Evolutionary conservation across 2,113 vertebrate species (phyloP).

Genomic region (Sylvietta virens): DNA sequence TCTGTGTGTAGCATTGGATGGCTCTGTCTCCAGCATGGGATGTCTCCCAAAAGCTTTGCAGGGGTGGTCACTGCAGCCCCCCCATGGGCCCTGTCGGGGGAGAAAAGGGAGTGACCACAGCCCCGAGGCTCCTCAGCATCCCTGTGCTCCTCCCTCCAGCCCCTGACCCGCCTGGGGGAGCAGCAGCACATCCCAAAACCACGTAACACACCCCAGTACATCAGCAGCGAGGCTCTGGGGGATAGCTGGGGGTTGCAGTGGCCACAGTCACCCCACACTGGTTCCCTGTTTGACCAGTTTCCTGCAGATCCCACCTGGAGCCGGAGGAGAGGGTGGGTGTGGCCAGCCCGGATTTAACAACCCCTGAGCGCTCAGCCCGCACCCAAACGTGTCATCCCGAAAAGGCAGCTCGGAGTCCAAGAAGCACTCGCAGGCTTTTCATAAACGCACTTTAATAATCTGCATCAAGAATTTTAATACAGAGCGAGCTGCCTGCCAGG

Average conservation of each 20-base stretch:
- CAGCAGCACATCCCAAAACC: rapidly evolving
- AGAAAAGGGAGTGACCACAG: not conserved
- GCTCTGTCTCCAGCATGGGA: not conserved
- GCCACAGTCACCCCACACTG: rapidly evolving
- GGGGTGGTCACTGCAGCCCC: not conserved
- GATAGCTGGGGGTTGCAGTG: rapidly evolving
- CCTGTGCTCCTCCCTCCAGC: not conserved
- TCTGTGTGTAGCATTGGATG: not conserved
- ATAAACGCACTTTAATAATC: conserved; percentile 65
- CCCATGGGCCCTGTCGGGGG: rapidly evolving
- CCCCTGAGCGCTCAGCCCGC: not conserved
- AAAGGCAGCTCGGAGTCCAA: conserved; percentile 6
- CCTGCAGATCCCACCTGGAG: rapidly evolving
- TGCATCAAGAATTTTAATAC: conserved; percentile 63
- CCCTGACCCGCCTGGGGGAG: rapidly evolving
- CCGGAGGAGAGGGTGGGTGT: rapidly evolving
- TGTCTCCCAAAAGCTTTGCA: not conserved
- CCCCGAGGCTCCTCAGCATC: rapidly evolving
- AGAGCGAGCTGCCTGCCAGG: conserved; percentile 42
- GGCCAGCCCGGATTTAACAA: not conserved
- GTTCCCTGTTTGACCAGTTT: not conserved
- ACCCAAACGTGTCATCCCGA: conserved; percentile 20
- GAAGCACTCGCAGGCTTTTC: conserved; percentile 38
- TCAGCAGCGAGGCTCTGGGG: not conserved
- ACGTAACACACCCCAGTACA: rapidly evolving